phyloP scores from a whole-genome alignment of 2,888 invertebrate species.

The Exephanes ischioxanthus region DNA sequence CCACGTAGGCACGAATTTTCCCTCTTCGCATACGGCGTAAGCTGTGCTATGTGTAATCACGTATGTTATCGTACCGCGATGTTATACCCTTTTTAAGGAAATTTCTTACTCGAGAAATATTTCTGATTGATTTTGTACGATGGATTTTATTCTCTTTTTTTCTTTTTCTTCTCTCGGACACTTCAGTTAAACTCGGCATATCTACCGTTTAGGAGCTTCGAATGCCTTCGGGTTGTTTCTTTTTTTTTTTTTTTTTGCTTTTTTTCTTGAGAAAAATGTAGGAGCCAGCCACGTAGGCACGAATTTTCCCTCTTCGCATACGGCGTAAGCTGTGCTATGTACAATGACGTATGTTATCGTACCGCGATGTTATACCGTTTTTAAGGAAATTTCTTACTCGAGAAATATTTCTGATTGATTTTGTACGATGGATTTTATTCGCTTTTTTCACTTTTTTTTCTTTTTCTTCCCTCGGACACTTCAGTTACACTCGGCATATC shows the following conservation, averaged over 20 bases:
- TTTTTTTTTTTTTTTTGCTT: background rate
- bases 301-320: conserved; percentile 41
- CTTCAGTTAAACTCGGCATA: conserved; percentile 16
- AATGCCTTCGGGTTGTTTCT: conserved; percentile 25
- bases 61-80: conserved; percentile 17
- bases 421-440: background rate
- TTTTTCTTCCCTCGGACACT: background rate
- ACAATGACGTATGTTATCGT: conserved; percentile 35
- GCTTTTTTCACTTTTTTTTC: background rate
- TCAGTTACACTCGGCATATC: conserved; percentile 20
- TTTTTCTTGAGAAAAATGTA: conserved; percentile 44
- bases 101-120: conserved; percentile 11
- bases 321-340: conserved; percentile 4
- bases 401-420: background rate
- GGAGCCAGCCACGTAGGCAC: conserved; percentile 61
- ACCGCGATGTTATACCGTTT: background rate
- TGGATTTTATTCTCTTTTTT: background rate
- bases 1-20: conserved; percentile 65
- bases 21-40: conserved; percentile 22
- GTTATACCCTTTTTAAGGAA: background rate
- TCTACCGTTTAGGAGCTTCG: conserved; percentile 23
- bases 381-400: background rate
- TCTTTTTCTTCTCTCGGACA: background rate
- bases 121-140: background rate
- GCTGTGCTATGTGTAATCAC: conserved; percentile 33